These are phyloP conservation scores for Cerceris ruficornis DNA, from an alignment of 2,888 invertebrate genomes.

Conservation along the genomic window DNA sequence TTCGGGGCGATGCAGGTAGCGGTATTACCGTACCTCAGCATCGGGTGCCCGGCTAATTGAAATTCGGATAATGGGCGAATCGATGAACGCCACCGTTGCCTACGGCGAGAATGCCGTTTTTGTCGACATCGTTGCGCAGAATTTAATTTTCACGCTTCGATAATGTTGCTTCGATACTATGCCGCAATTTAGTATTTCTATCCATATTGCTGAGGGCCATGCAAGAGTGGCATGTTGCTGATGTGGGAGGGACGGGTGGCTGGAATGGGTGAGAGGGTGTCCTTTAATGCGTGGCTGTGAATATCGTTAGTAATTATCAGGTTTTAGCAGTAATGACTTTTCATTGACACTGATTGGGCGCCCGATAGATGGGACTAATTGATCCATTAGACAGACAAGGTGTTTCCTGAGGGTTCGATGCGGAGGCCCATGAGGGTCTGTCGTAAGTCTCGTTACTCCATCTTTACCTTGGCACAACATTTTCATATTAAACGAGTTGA, in stretches of 20 bases:
- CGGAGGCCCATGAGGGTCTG: slow-evolving; percentile 46
- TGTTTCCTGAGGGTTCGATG: slow-evolving; percentile 49
- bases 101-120: slow-evolving; percentile 45
- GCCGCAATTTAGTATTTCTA: slow-evolving; percentile 16
- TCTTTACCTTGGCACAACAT: slow-evolving; percentile 24
- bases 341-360: slow-evolving; percentile 63
- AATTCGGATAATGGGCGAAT: slow-evolving; percentile 66
- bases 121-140: slow-evolving; percentile 46
- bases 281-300: slow-evolving; percentile 22
- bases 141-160: slow-evolving; percentile 69
- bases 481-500: slow-evolving; percentile 6
- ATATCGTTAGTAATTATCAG: slow-evolving; percentile 61
- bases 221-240: neutral
- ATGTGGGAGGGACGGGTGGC: neutral
- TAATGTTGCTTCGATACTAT: slow-evolving; percentile 46
- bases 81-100: slow-evolving; percentile 50
- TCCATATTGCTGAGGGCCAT: neutral
- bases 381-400: slow-evolving; percentile 62
- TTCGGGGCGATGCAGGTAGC: slow-evolving; percentile 35
- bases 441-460: slow-evolving; percentile 48
- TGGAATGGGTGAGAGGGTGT: slow-evolving; percentile 2
- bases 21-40: slow-evolving; percentile 47
- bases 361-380: slow-evolving; percentile 59
- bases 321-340: slow-evolving; percentile 56
- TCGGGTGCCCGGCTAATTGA: slow-evolving; percentile 56